Evolutionary conservation across 1,140 invertebrate species (phyloP).

Genomic region (Carposina sasakii): DNA sequence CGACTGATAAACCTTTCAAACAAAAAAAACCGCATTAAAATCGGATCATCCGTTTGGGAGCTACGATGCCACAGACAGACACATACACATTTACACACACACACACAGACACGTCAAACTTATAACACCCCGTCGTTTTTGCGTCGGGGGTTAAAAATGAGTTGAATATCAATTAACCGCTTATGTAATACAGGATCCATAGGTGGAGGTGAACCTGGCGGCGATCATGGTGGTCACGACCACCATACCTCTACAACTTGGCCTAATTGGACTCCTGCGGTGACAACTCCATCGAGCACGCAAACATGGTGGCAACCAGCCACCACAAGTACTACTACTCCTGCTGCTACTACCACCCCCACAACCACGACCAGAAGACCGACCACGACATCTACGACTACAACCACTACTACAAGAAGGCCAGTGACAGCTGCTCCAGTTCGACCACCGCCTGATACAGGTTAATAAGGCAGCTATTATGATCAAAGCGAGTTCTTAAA

Average conservation of each 20-base stretch:
- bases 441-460: conserved; percentile 44
- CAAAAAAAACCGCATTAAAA: no score
- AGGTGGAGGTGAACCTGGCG: conserved; percentile 39
- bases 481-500: no score
- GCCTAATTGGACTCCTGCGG: conserved; percentile 69
- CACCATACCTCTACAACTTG: conserved; percentile 61
- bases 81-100: no score
- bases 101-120: no score
- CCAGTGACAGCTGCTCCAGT: no score
- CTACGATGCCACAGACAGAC: no score
- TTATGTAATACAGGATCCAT: conserved; percentile 13
- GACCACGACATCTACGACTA: conserved; percentile 40
- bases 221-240: conserved; percentile 43
- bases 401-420: conserved; percentile 23
- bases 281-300: conserved; percentile 48
- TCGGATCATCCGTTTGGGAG: no score
- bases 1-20: no score
- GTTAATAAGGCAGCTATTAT: no score
- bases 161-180: no score
- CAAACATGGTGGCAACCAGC: conserved; percentile 56
- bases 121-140: no score
- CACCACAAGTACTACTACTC: conserved; percentile 53
- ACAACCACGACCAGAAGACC: conserved; percentile 39
- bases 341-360: conserved; percentile 46
- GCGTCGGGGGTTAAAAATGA: no score